Evolutionary conservation across 2,888 invertebrate genomes (phyloP), one percentile per base, ranked within the genome.

Genomic region (Phaonia tiefii): DNA sequence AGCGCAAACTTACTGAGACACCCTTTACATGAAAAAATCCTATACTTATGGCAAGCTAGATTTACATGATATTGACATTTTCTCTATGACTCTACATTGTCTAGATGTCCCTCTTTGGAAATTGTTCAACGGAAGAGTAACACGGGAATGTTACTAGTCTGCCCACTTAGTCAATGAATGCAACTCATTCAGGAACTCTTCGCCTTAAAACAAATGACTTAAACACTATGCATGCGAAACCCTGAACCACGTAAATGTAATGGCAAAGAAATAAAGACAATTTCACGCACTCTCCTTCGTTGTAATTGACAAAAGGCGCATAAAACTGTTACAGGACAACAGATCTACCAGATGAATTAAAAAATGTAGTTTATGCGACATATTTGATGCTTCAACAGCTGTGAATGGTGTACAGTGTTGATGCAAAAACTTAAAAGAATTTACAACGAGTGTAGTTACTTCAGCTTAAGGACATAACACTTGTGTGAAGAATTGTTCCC

Each of bases 381-480:
- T 22, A 63, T 22, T 2, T 17, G 37, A 60, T 13, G 20, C 15
- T 17, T 60, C 39, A 15, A 60, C 60, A 60, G 60, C 60, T 37
- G 37, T 37, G 39, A 26, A 60, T 17, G n/a, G n/a, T 20, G 25
- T 25, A 26, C 37, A 39, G 26, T 60, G 60, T 60, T 60, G 1
- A 39, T 60, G 60, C 20, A 10, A 58, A n/a, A 58, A 49, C 49
- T 49, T 49, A 20, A n/a, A 5, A 17, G 49, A 46, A n/a, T n/a
- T n/a, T n/a, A n/a, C n/a, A n/a, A n/a, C n/a, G n/a, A n/a, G n/a
- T n/a, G 31, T 31, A 10, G 17, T 15, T 60, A 58, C 79, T 71
- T 58, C 65, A 75, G 13, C 10, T 66, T 39, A 42, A 79, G 71
- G n/a, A 72, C 58, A 44, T 15, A 49, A 26, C 70, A 74, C 74